Base-by-base conservation (phyloP, 1,140 invertebrate genomes). In the Dendroctonus valens region DNA sequence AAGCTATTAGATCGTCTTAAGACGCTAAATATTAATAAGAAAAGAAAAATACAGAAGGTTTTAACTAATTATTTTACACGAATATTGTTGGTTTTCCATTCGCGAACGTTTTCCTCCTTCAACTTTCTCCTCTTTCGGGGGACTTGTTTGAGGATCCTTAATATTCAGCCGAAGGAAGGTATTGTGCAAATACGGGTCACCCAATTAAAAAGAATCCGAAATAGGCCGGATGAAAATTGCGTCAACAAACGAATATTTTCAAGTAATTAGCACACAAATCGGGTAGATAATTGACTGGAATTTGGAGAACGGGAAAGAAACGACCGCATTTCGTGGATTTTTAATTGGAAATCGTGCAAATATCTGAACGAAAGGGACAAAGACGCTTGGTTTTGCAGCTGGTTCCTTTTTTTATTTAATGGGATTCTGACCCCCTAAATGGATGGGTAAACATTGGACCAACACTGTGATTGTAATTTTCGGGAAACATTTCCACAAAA, bases 241-340 rank as follows among this genome's bases (percentile, higher is more conserved):
- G 53, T 40, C 53, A 55, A 55, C 53, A 55, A 40, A 38, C 53
- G 53, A 55, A 55, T 55, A 39, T 39, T 55, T 55, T 55, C 26
- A 39, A 41, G 26, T 55, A 55, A 55, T 55, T 55, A 55, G 53
- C 53, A 55, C 53, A 55, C 53, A 55, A 55, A 55, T 55, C 37
- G 53, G 53, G 26, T 26, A 11, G 53, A 55, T 55, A 55, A 55
- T 55, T 55, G 53, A 55, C 53, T 55, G 26, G 53, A 55, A 55
- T 9, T 9, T 12, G 9, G 53, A 55, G 53, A 11, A 26, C 50
- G 50, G n/a, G 53, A 41, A 41, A 55, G 41, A 55, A 55, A 41
- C 53, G 53, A 46, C n/a, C 42, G 53, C 8, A 9, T 46, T 46
- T 55, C 53, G 26, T 11, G 39, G 26, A 41, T 55, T 55, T 55